A percentile compares a stretch with the other conserved stretches of the same genome.
phyloP scores from a whole-genome alignment of 92 coral and sea anemone species.

The Siderastrea siderea region DNA sequence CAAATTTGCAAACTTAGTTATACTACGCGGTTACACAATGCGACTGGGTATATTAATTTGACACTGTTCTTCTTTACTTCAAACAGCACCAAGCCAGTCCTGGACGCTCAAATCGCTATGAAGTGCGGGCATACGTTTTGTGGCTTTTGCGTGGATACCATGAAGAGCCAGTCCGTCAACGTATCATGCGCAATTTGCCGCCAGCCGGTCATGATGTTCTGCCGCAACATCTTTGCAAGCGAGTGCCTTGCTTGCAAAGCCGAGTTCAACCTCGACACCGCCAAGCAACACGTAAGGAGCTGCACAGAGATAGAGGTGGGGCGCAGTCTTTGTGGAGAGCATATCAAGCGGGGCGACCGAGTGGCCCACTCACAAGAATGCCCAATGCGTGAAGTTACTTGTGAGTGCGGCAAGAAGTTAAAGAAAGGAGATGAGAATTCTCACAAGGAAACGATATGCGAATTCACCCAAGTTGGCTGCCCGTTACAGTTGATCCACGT shows the following conservation, averaged over 20 bases:
- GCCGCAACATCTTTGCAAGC: constrained; percentile 5
- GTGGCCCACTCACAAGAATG: constrained; percentile 3
- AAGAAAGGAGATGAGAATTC: background rate
- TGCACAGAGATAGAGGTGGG: background rate
- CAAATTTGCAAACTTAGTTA: background rate
- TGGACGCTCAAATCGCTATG: constrained; percentile 7
- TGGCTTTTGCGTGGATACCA: background rate
- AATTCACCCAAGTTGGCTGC: background rate
- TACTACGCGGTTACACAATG: background rate
- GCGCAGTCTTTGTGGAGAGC: background rate
- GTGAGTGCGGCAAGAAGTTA: constrained; percentile 1
- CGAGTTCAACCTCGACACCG: background rate
- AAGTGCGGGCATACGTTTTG: background rate
- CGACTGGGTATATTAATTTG: background rate
- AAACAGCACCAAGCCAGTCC: constrained; percentile 3
- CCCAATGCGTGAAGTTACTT: constrained; percentile 5
- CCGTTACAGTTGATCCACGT: no score
- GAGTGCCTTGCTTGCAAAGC: constrained; percentile 11
- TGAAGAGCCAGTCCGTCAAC: background rate
- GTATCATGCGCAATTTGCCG: constrained; percentile 8
- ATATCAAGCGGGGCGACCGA: background rate
- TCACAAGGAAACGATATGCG: background rate
- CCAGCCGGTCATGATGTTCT: constrained; percentile 1
- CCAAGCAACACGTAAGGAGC: constrained; percentile 1
- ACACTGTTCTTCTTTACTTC: background rate